Evolutionary conservation across 2,888 invertebrate species (phyloP).

Genomic region (Steromphala cineraria): DNA sequence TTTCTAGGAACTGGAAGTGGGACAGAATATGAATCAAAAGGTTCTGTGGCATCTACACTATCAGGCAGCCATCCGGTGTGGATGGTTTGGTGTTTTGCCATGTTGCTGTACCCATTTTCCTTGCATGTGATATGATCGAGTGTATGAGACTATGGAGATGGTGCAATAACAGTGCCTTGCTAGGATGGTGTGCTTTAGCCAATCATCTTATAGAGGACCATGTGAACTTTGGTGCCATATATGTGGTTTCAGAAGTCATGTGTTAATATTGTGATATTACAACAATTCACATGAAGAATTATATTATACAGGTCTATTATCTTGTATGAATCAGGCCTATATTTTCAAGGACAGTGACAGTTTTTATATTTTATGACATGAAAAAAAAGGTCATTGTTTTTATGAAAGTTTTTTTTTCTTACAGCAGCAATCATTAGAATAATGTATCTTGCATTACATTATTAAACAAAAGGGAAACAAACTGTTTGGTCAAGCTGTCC

Average conservation of each 20-base stretch:
- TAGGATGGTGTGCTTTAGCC: not conserved
- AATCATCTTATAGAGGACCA: constrained; percentile 8
- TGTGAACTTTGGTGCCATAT: not conserved
- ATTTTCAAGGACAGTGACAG: not conserved
- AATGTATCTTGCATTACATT: too few species aligned
- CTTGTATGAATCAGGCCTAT: not conserved
- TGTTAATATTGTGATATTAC: not conserved
- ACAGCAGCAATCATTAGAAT: too few species aligned
- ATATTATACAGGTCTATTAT: not conserved
- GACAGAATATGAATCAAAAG: not conserved
- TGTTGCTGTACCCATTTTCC: not conserved
- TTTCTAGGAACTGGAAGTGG: not conserved
- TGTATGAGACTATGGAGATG: not conserved
- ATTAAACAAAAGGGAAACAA: too few species aligned
- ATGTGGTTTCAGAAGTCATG: not conserved
- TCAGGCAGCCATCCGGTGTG: not conserved
- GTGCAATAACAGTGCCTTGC: constrained; percentile 20
- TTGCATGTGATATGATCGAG: constrained; percentile 8
- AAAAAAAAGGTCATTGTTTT: too few species aligned
- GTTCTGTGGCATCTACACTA: not conserved
- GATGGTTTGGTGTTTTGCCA: not conserved
- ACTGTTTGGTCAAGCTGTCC: too few species aligned
- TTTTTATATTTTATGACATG: too few species aligned
- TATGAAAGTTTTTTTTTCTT: too few species aligned
- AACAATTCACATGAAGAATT: not conserved